A percentile compares a stretch with the other conserved stretches of the same genome.
phyloP scores from a whole-genome alignment of 1,140 invertebrate genomes.

The Caenorhabditis briggsae region DNA sequence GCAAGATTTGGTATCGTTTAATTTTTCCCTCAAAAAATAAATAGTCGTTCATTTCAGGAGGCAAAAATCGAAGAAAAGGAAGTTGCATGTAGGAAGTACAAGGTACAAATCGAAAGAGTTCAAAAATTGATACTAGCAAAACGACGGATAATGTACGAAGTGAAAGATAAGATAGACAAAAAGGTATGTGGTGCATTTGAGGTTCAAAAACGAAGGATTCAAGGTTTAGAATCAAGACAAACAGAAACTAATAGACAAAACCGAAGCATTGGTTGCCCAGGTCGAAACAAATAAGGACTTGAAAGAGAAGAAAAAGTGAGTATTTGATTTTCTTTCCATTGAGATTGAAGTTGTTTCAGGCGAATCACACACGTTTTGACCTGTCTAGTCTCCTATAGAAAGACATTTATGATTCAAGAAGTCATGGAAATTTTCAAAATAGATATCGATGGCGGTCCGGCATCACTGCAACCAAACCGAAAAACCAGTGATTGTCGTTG shows the following conservation, averaged over 20 bases:
- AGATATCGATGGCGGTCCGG: conserved; percentile 43
- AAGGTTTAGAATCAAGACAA: neutral
- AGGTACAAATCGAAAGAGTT: conserved; percentile 12
- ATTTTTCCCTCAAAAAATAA: neutral
- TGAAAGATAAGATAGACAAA: conserved; percentile 23
- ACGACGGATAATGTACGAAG: conserved; percentile 31
- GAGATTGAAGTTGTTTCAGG: neutral
- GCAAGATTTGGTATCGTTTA: neutral
- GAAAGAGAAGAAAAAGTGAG: neutral
- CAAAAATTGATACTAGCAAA: conserved; percentile 37
- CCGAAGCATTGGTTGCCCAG: neutral
- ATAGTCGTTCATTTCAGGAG: neutral
- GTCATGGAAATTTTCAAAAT: conserved; percentile 47
- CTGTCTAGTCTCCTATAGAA: conserved; percentile 4
- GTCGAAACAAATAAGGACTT: neutral
- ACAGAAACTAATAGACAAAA: neutral
- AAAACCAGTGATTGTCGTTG: conserved; percentile 16
- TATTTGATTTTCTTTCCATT: neutral
- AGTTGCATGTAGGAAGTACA: neutral
- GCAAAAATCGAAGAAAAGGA: conserved; percentile 4
- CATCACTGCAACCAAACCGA: neutral
- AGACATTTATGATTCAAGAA: conserved; percentile 12
- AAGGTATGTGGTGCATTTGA: neutral
- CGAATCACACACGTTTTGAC: neutral
- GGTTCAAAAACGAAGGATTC: no score